A percentile compares a stretch with the other conserved stretches of the same genome.
phyloP scores from a whole-genome alignment of 2,888 invertebrate species.

The Perizoma flavofasciatum region DNA sequence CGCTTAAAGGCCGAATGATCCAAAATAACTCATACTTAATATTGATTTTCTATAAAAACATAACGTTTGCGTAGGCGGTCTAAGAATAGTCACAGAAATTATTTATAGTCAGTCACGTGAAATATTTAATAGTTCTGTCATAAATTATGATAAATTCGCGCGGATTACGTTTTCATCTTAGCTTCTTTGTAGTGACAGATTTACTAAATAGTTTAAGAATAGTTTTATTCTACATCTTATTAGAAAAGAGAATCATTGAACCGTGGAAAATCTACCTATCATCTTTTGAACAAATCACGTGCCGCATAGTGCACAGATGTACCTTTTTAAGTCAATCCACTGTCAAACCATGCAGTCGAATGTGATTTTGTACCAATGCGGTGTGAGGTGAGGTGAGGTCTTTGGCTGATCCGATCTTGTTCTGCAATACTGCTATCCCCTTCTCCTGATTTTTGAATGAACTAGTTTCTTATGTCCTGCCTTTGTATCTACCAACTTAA shows the following conservation, averaged over 20 bases:
- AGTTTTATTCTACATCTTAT: not conserved
- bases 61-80: constrained; percentile 21
- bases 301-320: constrained; percentile 16
- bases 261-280: not conserved
- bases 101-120: constrained; percentile 36
- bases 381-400: too few relatives aligned
- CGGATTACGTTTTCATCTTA: constrained; percentile 3
- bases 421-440: too few relatives aligned
- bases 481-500: too few relatives aligned
- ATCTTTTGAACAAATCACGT: constrained; percentile 17
- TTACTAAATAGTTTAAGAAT: not conserved
- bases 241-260: too few relatives aligned
- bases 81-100: constrained; percentile 32
- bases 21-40: not conserved
- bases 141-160: constrained; percentile 17
- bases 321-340: constrained; percentile 15
- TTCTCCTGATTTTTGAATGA: too few relatives aligned
- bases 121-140: constrained; percentile 27
- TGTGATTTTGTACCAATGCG: too few relatives aligned
- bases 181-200: not conserved
- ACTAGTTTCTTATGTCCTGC: too few relatives aligned
- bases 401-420: too few relatives aligned
- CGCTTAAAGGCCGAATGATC: not conserved
- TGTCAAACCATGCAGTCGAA: not conserved
- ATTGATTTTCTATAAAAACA: constrained; percentile 7